Base-by-base conservation (phyloP, 2,888 invertebrate species). In the Spilarctia lutea region DNA sequence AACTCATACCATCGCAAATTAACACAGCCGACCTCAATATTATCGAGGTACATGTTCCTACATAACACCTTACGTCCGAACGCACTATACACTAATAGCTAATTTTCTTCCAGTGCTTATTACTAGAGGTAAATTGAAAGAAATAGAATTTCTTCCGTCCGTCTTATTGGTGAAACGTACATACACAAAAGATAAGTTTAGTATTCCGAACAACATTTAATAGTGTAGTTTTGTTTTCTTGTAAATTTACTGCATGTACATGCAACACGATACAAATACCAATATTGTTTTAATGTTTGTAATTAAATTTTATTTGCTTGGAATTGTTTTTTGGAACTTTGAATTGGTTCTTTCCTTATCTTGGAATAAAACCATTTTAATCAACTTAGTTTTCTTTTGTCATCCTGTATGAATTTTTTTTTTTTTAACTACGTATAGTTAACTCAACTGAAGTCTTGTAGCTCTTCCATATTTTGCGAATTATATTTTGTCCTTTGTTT, bases 131-230 rank as follows among this genome's bases (percentile, higher is more conserved):
- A 87, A 89, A 90, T 92, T 91, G 91, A 90, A 90, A 89, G 88
- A 91, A 92, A 93, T 91, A 91, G 91, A n/a, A 91, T 91, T 92
- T 88, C 89, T 90, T 89, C 83, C 86, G 82, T 86, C 81, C 79
- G 83, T 79, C 82, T 84, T 86, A 84, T 79, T 80, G 80, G 74
- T 76, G n/a, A 60, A 69, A 79, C 80, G 75, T 79, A 85, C 83
- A 70, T 74, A 65, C 81, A 82, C 7, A 65, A 48, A 73, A 27
- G 18, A 11, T 71, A 67, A 74, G 74, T 68, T n/a, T 30, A 7
- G 27, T 75, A 70, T 72, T 63, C 74, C n/a, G 24, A 68, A 30
- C 18, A 63, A 30, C 16, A n/a, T 71, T 69, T 76, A 33, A 65
- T 66, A 30, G 52, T 65, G 33, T 42, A 27, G 85, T 80, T 78